phyloP scores from a whole-genome alignment of 1,140 invertebrate genomes.

The Anoplolepis gracilipes region DNA sequence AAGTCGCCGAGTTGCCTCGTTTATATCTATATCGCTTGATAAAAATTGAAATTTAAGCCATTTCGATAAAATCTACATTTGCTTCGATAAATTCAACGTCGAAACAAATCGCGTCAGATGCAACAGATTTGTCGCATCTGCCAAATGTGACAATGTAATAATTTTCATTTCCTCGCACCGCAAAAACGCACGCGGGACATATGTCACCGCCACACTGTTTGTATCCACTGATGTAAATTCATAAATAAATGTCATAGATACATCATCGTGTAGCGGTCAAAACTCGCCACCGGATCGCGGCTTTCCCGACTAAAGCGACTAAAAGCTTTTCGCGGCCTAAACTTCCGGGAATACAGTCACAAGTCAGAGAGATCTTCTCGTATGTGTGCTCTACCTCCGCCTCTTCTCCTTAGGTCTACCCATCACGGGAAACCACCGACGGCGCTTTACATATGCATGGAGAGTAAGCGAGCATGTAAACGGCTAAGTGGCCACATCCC shows the following conservation, averaged over 20 bases:
- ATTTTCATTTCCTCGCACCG: too few relatives aligned
- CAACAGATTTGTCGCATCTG: background rate
- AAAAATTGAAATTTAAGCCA: background rate
- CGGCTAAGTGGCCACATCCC: slow-evolving; percentile 81
- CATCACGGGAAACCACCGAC: slow-evolving; percentile 74
- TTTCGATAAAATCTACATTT: background rate
- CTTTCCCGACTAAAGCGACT: background rate
- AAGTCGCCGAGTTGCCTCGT: background rate
- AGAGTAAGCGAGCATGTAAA: slow-evolving; percentile 81
- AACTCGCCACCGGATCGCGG: background rate
- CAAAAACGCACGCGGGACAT: background rate
- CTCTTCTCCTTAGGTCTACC: slow-evolving; percentile 65
- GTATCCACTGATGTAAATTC: background rate
- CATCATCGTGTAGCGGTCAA: background rate
- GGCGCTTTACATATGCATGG: slow-evolving; percentile 75
- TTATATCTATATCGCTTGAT: background rate
- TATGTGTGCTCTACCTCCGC: background rate
- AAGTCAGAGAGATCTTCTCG: slow-evolving; percentile 37
- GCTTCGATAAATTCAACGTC: background rate
- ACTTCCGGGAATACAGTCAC: slow-evolving; percentile 27
- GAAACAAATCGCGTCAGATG: background rate
- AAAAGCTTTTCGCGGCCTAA: background rate
- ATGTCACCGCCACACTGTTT: background rate
- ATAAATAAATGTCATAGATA: background rate
- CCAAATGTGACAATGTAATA: background rate